A percentile compares a stretch with the other conserved stretches of the same genome.
These are phyloP conservation scores for Macrophya annulata DNA, from an alignment of 2,888 invertebrate genomes.

Conservation along the genomic window DNA sequence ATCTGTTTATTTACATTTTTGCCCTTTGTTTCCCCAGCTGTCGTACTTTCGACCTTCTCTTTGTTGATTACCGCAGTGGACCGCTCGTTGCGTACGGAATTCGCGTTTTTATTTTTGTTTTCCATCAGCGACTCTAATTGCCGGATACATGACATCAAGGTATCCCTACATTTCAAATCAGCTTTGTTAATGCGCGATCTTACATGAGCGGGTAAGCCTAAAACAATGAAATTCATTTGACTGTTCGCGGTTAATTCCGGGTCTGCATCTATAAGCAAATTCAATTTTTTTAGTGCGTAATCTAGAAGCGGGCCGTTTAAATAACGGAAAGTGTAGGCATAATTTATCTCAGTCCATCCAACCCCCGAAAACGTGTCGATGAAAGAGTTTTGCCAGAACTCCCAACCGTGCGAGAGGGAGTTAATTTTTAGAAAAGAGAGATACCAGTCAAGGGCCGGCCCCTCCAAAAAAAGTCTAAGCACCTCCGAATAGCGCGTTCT, in stretches of 20 bases:
- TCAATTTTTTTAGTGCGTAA: slow-evolving; percentile 55
- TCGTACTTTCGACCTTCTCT: slow-evolving; percentile 13
- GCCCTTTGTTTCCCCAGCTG: slow-evolving; percentile 19
- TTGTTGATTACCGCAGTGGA: slow-evolving; percentile 1
- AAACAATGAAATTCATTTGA: slow-evolving; percentile 48
- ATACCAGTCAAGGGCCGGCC: not conserved
- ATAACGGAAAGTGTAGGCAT: slow-evolving; percentile 46
- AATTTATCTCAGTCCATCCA: slow-evolving; percentile 48
- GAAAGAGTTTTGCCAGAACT: slow-evolving; percentile 46
- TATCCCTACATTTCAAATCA: slow-evolving; percentile 21
- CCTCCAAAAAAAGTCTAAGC: not conserved
- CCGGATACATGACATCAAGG: slow-evolving; percentile 19
- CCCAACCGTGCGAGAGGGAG: not conserved
- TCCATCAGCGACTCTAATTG: slow-evolving; percentile 18
- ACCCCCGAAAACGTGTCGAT: slow-evolving; percentile 30
- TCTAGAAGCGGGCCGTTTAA: slow-evolving; percentile 50
- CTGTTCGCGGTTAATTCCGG: not conserved
- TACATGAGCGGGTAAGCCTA: slow-evolving; percentile 29
- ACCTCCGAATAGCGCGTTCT: not conserved
- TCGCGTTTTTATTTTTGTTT: slow-evolving; percentile 5
- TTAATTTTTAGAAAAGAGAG: too few species aligned
- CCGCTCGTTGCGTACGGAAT: slow-evolving; percentile 15
- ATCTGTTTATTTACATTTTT: slow-evolving; percentile 14
- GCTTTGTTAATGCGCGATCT: slow-evolving; percentile 20
- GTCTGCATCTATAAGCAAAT: slow-evolving; percentile 45